Evolutionary conservation across 2,888 invertebrate genomes (phyloP).

Genomic region (Patella pellucida): DNA sequence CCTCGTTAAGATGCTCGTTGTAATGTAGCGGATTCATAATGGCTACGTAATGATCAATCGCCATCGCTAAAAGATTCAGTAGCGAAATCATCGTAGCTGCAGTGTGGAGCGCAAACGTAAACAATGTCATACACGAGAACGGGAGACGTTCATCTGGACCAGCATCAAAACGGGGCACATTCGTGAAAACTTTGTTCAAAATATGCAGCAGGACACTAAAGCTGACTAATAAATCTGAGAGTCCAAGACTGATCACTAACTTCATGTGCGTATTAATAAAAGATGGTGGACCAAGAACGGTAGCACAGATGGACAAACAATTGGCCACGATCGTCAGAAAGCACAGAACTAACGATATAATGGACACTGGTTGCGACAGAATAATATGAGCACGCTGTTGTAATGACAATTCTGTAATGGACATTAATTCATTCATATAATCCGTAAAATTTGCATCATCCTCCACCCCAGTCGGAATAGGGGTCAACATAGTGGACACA

Average conservation of each 20-base stretch:
- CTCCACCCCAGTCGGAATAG: too few species aligned
- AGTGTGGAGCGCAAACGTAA: constrained; percentile 51
- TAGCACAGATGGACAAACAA: constrained; percentile 58
- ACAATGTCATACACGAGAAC: constrained; percentile 48
- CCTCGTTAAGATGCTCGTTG: constrained; percentile 39
- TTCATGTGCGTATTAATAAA: constrained; percentile 56
- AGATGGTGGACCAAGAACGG: constrained; percentile 46
- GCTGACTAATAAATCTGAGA: constrained; percentile 55
- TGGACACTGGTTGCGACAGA: constrained; percentile 44
- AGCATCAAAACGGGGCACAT: constrained; percentile 20
- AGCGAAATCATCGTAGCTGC: constrained; percentile 55
- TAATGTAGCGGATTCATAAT: constrained; percentile 54
- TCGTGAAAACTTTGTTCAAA: constrained; percentile 51
- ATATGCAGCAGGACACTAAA: constrained; percentile 50
- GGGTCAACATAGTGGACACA: too few species aligned
- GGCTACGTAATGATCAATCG: constrained; percentile 57
- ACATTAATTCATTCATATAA: constrained; percentile 1
- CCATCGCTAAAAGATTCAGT: constrained; percentile 55
- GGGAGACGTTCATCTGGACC: constrained; percentile 37
- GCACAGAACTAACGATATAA: constrained; percentile 47
- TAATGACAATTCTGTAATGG: constrained; percentile 21
- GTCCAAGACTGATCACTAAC: constrained; percentile 56
- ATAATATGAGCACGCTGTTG: constrained; percentile 36
- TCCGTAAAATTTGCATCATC: too few species aligned
- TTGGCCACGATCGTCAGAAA: constrained; percentile 53